Evolutionary conservation across 2,888 invertebrate genomes (phyloP), one percentile per base, ranked within the genome.

Genomic region (Petrolisthes cinctipes): DNA sequence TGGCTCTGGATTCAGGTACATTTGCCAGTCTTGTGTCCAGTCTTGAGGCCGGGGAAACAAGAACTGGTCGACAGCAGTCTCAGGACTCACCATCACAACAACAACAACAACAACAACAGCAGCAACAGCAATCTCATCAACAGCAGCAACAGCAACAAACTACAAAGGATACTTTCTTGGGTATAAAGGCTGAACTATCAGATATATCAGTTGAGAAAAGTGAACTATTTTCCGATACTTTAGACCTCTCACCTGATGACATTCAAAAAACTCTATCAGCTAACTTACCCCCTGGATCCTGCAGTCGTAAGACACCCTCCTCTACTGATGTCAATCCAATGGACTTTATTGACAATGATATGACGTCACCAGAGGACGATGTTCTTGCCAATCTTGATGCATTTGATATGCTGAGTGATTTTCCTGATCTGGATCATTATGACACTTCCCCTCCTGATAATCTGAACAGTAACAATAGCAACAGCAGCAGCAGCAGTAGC

Each of bases 341-440:
- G 96, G 96, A 96, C 93, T 96, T 96, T 93, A 96, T 96, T 92
- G 95, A 92, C 91, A 92, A 92, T 91, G 91, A 96, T 92, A 95
- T 95, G 89, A 95, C 95, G 14, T 95, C 95, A 11, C 95, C 95
- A 68, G 96, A 96, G 91, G 97, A 97, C 92, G 97, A 97, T 93
- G 97, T 97, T 53, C 97, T 97, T 93, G 97, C 97, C 87, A 97
- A 97, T 94, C 94, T 98, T 92, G 97, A 98, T 92, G 97, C 97
- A 68, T 98, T 98, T 93, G 98, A 98, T 93, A 97, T 98, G 95
- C 94, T 98, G 91, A 96, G 97, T 4, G 97, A 97, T 93, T 96
- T 98, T 92, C 97, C 97, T 6, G 97, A 97, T 92, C 93, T 97
- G 90, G 96, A 97, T 93, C 95, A 95, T 83, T 93, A 96, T 92